Evolutionary conservation across 2,888 invertebrate genomes (phyloP), one percentile per base, ranked within the genome.

Genomic region (Eilema sororculum): DNA sequence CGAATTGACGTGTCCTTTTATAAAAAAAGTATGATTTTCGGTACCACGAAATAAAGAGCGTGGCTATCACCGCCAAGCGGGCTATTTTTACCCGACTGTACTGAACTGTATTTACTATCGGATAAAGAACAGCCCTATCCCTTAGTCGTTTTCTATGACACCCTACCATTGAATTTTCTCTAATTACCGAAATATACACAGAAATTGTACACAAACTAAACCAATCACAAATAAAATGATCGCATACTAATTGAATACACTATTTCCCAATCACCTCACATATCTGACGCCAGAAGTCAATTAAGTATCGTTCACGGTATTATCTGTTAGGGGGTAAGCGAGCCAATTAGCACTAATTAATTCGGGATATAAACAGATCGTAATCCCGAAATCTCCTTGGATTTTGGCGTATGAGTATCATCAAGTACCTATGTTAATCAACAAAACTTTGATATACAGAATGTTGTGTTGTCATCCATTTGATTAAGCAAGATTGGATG

Each of bases 341-440:
- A 77, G 72, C 76, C 82, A 82, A 82, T 82, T 79, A 78, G 72
- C 74, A 74, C 69, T 77, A 82, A 82, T 82, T 82, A 80, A 77
- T 79, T 82, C 78, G 75, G 77, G 75, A 78, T 82, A 73, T 74
- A 76, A 80, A 77, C 69, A 78, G 76, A 77, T 73, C 77, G 70
- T 80, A 78, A 81, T 78, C 80, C 74, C 61, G 25, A 65, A 73
- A 78, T 77, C 78, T 68, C 69, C 46, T 72, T 77, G 62, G 79
- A 81, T 78, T n/a, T 69, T 77, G 60, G 65, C 59, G 60, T 56
- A 52, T 46, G 73, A 67, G 22, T 81, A 77, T 76, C 73, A 69
- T 77, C 74, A 76, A 65, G 63, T 73, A 41, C 16, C 16, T 41
- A 60, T 52, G 58, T 72, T 30, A 71, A 25, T 46, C 52, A 65